Evolutionary conservation across 1,140 invertebrate species (phyloP).

Genomic region (Pectinophora gossypiella): DNA sequence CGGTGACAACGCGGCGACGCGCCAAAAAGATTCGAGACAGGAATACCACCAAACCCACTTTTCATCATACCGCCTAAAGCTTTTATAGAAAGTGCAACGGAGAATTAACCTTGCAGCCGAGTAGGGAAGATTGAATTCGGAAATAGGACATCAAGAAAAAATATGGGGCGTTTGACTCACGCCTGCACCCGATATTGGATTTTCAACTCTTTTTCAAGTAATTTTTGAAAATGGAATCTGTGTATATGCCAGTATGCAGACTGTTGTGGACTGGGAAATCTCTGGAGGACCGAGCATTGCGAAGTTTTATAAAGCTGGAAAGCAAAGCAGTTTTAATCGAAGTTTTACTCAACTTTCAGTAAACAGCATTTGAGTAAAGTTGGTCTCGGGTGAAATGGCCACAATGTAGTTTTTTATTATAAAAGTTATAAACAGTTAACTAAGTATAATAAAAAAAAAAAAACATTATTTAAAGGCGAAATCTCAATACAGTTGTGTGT

Average conservation of each 20-base stretch:
- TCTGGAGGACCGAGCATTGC: not conserved
- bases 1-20: constrained; percentile 38
- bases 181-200: constrained; percentile 45
- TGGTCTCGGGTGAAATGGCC: not conserved
- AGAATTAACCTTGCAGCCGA: not conserved
- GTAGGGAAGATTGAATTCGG: not conserved
- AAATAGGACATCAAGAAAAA: constrained; percentile 22
- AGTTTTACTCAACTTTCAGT: not conserved
- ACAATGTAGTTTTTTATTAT: no score
- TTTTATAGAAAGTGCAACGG: not conserved
- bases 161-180: constrained; percentile 26
- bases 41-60: no score
- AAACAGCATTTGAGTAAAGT: not conserved
- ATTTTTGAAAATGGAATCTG: constrained; percentile 62
- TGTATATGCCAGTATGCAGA: constrained; percentile 49
- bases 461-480: no score
- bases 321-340: not conserved
- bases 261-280: constrained; percentile 11
- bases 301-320: not conserved
- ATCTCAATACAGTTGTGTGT: no score
- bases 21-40: constrained; percentile 24
- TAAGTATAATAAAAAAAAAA: no score
- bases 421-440: no score
- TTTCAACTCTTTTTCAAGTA: constrained; percentile 52
- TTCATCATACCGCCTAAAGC: not conserved